These are phyloP conservation scores for Synanthedon formicaeformis DNA, from an alignment of 2,888 invertebrate species.

Conservation along the genomic window DNA sequence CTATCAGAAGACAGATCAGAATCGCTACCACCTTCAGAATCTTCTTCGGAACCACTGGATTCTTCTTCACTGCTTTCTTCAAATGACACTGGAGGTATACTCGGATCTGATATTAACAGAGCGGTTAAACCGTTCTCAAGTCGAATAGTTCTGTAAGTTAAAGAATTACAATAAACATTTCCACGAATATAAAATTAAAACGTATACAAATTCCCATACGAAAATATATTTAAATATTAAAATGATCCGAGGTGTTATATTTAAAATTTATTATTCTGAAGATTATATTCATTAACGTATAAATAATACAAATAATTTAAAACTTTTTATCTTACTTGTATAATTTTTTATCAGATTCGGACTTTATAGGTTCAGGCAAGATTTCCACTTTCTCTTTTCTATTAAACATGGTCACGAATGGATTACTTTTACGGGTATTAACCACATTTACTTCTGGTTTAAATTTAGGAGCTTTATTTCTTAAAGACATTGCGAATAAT, in stretches of 20 bases:
- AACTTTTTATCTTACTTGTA: slow-evolving; percentile 80
- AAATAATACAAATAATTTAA: background rate
- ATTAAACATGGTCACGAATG: slow-evolving; percentile 21
- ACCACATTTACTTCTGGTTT: slow-evolving; percentile 48
- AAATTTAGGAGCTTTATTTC: slow-evolving; percentile 51
- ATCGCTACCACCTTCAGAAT: slow-evolving; percentile 57
- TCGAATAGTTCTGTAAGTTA: slow-evolving; percentile 67
- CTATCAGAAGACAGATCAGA: slow-evolving; percentile 41
- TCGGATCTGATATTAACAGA: slow-evolving; percentile 77
- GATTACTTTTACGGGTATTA: slow-evolving; percentile 23
- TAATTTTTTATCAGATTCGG: slow-evolving; percentile 80
- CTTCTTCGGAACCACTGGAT: slow-evolving; percentile 32
- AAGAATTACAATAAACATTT: too few relatives aligned
- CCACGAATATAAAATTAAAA: too few relatives aligned
- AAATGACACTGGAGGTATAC: slow-evolving; percentile 24
- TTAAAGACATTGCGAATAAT: slow-evolving; percentile 44
- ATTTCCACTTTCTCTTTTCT: slow-evolving; percentile 54
- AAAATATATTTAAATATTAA: too few relatives aligned
- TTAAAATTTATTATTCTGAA: too few relatives aligned
- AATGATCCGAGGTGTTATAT: too few relatives aligned
- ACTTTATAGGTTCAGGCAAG: slow-evolving; percentile 75
- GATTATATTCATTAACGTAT: too few relatives aligned
- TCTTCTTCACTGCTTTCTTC: slow-evolving; percentile 46
- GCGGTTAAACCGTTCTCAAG: slow-evolving; percentile 80
- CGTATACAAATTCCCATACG: too few relatives aligned